Evolutionary conservation across 2,113 vertebrate species (phyloP), one percentile per base, ranked within the genome.

Genomic region (Mugil cephalus): DNA sequence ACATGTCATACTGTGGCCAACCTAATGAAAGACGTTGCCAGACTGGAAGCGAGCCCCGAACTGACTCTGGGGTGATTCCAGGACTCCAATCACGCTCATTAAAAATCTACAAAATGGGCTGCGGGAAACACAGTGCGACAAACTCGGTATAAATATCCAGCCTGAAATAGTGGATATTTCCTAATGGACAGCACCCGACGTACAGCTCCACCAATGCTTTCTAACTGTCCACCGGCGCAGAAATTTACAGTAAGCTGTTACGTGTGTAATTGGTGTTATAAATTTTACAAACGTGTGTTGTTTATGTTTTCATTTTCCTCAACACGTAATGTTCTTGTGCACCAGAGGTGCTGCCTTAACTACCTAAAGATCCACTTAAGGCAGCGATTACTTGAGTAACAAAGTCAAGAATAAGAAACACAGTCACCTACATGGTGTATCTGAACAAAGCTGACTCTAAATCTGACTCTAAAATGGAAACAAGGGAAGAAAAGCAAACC

Each of bases 191-290:
- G 6, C 15, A 52, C 9, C n/a, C 11, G 30, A 48, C 35, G 35
- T 35, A 53, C 1, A 10, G 8, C 1, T 59, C 59, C 43, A n/a
- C 51, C 13, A 36, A 24, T 56, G 71, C 19, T 42, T 59, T 53
- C 5, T 47, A 19, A 14, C 9, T 55, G 39, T 21, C 14, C 34
- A 53, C 8, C 10, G 48, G 40, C 36, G 34, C 21, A 38, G 14
- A 35, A 2, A 10, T 24, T 38, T 50, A 18, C 36, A 74, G 64
- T 1, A 63, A n/a, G n/a, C n/a, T n/a, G 36, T 50, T 39, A n/a
- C 24, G 10, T 38, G 11, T 52, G 12, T 77, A 61, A 84, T 76
- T 80, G 69, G 39, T 51, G 42, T 62, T 53, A 18, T 66, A 72
- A 58, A 80, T 68, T 68, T 47, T 12, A 4, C 3, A 40, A 47